Percentiles rank a stretch among this genome's conserved stretches.
phyloP scores from a whole-genome alignment of 2,113 vertebrate genomes.

The Osmerus mordax region DNA sequence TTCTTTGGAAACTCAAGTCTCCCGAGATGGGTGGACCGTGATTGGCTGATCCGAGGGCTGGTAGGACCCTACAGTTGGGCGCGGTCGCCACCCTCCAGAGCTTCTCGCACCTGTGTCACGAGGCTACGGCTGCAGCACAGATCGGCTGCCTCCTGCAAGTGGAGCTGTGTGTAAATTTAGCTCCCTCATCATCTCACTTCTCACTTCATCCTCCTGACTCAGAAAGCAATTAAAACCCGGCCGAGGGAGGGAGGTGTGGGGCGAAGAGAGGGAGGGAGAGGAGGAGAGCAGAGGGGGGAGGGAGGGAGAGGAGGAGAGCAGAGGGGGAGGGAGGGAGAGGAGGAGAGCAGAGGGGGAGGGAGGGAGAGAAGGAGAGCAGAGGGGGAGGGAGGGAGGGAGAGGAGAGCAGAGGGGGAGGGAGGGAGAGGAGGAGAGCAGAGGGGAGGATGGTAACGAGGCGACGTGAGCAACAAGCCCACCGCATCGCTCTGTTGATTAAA shows the following conservation, averaged over 20 bases:
- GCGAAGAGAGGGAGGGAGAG: slow-evolving; percentile 20
- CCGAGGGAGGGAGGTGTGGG: slow-evolving; percentile 21
- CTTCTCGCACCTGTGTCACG: too few relatives aligned
- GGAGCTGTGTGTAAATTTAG: neutral
- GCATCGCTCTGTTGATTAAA: slow-evolving; percentile 54
- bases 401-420: neutral
- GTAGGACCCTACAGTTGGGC: too few relatives aligned
- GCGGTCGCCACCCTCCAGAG: too few relatives aligned
- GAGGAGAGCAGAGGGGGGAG: slow-evolving; percentile 25
- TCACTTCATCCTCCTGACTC: slow-evolving; percentile 43
- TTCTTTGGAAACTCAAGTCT: too few relatives aligned
- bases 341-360: slow-evolving; percentile 7
- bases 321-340: slow-evolving; percentile 3
- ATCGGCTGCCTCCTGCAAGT: neutral
- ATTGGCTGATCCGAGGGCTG: too few relatives aligned
- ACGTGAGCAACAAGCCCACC: slow-evolving; percentile 46
- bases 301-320: neutral
- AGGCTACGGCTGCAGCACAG: too few relatives aligned
- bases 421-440: slow-evolving; percentile 21
- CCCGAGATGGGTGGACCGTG: too few relatives aligned
- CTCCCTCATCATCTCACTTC: slow-evolving; percentile 14
- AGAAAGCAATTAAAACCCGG: slow-evolving; percentile 66
- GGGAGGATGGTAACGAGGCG: slow-evolving; percentile 25
- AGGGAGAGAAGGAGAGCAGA: too few relatives aligned
- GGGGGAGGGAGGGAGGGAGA: slow-evolving; percentile 11